A percentile compares a stretch with the other conserved stretches of the same genome.
These are phyloP conservation scores for Sphaerophoria taeniata DNA, from an alignment of 2,888 invertebrate genomes.

Conservation along the genomic window DNA sequence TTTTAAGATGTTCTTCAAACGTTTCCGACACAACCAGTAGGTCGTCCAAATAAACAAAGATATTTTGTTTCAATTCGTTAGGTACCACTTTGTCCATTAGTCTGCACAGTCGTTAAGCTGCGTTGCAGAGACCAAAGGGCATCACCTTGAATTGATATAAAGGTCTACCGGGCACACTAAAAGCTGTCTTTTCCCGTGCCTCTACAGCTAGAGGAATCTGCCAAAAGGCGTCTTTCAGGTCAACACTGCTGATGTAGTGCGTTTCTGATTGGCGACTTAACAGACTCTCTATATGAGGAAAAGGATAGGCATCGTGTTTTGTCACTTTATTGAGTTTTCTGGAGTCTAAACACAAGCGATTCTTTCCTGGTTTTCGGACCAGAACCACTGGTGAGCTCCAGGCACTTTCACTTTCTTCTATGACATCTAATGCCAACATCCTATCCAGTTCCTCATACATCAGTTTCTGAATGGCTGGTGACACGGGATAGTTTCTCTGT, in stretches of 20 bases:
- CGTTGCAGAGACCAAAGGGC: conserved; percentile 16
- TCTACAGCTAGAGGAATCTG: conserved; percentile 25
- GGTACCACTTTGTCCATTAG: conserved; percentile 28
- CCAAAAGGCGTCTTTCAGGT: conserved; percentile 23
- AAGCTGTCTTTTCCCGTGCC: conserved; percentile 30
- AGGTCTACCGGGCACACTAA: conserved; percentile 19
- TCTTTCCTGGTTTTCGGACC: conserved; percentile 73
- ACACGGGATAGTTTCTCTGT: conserved; percentile 55
- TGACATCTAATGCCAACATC: conserved; percentile 76
- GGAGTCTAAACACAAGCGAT: conserved; percentile 76
- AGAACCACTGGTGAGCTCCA: conserved; percentile 76
- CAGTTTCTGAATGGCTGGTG: conserved; percentile 48
- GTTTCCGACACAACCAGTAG: conserved; percentile 26
- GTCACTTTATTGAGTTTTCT: conserved; percentile 76
- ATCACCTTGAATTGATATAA: conserved; percentile 19
- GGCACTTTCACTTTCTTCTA: conserved; percentile 76
- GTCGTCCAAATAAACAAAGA: conserved; percentile 37
- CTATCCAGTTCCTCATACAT: conserved; percentile 75
- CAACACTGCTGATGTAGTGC: conserved; percentile 6
- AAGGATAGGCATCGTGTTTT: conserved; percentile 54
- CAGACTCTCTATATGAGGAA: conserved; percentile 74
- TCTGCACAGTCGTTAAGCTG: conserved; percentile 11
- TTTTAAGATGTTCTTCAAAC: conserved; percentile 30
- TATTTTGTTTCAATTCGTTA: conserved; percentile 14
- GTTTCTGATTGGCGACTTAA: conserved; percentile 74